These are phyloP conservation scores for Papilio polytes DNA, from an alignment of 1,140 invertebrate genomes.

Conservation along the genomic window DNA sequence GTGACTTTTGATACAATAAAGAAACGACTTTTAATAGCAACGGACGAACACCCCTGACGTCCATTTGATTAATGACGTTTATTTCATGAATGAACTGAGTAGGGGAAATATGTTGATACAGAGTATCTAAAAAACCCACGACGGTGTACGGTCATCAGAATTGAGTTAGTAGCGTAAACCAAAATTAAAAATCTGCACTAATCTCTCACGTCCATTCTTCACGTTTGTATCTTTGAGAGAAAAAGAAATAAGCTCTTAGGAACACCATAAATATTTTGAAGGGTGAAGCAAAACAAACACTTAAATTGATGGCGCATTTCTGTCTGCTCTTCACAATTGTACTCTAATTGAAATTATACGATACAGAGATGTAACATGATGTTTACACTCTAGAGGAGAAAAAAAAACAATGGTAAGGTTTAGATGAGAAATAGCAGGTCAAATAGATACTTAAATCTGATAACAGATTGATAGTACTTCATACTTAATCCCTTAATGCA, in stretches of 20 bases:
- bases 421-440: not conserved
- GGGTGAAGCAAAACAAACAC: constrained; percentile 63
- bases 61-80: not conserved
- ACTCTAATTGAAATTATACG: constrained; percentile 72
- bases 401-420: no score
- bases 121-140: not conserved
- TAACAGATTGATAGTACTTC: not conserved
- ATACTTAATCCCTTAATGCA: not conserved
- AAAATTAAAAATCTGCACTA: not conserved
- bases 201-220: not conserved
- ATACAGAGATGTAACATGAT: no score
- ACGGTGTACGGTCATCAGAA: not conserved
- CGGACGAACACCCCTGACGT: not conserved
- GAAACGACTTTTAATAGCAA: no score
- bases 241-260: not conserved
- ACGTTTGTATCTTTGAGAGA: not conserved
- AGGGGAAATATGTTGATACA: not conserved
- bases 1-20: no score
- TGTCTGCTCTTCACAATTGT: constrained; percentile 48
- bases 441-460: not conserved
- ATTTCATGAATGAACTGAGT: no score
- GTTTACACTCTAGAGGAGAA: no score
- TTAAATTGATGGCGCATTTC: constrained; percentile 69
- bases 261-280: constrained; percentile 70
- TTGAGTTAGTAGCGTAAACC: not conserved